These are phyloP conservation scores for Nasonia longicornis DNA, from an alignment of 1,140 invertebrate genomes.

Conservation along the genomic window DNA sequence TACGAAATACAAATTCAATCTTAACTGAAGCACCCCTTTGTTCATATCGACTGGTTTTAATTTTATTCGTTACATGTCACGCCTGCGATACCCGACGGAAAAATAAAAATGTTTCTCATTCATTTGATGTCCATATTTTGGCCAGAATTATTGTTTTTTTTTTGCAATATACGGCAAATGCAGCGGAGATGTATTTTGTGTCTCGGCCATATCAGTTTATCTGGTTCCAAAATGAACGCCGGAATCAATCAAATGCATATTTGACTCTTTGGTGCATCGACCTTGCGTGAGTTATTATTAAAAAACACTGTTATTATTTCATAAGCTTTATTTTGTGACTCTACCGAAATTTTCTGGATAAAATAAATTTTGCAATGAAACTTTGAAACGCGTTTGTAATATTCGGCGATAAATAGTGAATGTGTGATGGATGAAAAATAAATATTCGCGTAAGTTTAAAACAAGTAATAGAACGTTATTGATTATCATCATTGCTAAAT, in stretches of 20 bases:
- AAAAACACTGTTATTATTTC: background rate
- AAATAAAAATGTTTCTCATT: background rate
- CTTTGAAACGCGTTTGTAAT: no score
- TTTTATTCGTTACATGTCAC: background rate
- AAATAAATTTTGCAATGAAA: no score
- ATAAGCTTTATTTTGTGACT: no score
- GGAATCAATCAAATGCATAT: background rate
- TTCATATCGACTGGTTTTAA: background rate
- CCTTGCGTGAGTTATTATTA: background rate
- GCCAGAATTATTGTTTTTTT: background rate
- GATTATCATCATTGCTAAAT: no score
- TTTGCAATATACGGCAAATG: background rate
- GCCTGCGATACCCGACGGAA: background rate
- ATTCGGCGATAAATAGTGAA: no score
- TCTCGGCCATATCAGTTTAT: background rate
- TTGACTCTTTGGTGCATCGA: slow-evolving; percentile 4
- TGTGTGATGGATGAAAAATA: no score
- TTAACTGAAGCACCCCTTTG: background rate
- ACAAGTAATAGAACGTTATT: no score
- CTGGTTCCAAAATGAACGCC: background rate
- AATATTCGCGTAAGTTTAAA: no score
- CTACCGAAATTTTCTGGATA: no score
- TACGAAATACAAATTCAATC: slow-evolving; percentile 7
- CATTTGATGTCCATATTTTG: background rate
- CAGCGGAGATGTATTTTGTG: background rate